These are phyloP conservation scores for Scolopax mira DNA, from an alignment of 2,113 vertebrate species.

Conservation along the genomic window DNA sequence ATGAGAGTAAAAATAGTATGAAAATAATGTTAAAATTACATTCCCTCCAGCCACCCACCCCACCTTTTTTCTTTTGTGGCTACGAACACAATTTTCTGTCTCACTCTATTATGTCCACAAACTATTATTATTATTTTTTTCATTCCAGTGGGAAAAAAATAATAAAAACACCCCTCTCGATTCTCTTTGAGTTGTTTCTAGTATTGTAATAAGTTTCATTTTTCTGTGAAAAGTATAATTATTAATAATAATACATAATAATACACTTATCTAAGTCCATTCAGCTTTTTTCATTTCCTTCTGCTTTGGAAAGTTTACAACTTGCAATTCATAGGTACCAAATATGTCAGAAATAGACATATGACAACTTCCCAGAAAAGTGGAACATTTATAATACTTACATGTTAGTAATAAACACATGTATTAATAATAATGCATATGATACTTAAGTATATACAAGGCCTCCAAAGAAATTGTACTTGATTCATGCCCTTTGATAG, in stretches of 20 bases:
- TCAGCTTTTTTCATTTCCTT: background rate
- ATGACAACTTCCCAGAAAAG: background rate
- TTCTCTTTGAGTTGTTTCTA: background rate
- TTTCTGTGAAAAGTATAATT: background rate
- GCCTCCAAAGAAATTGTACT: background rate
- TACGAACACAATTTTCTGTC: background rate
- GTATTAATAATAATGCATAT: background rate
- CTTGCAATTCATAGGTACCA: background rate
- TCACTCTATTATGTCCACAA: background rate
- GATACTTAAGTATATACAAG: background rate
- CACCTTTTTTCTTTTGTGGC: background rate
- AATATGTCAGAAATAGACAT: background rate
- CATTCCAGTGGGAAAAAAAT: background rate
- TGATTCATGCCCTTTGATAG: background rate
- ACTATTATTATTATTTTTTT: background rate
- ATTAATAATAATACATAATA: background rate
- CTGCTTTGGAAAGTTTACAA: background rate
- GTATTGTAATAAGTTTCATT: background rate
- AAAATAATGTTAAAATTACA: background rate
- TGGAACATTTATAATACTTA: background rate
- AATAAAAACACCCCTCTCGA: background rate
- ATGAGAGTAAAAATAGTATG: background rate
- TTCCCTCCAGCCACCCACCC: background rate
- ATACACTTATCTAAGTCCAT: background rate
- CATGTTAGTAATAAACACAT: background rate